phyloP scores from a whole-genome alignment of 2,113 vertebrate species.

The Eleginops maclovinus region DNA sequence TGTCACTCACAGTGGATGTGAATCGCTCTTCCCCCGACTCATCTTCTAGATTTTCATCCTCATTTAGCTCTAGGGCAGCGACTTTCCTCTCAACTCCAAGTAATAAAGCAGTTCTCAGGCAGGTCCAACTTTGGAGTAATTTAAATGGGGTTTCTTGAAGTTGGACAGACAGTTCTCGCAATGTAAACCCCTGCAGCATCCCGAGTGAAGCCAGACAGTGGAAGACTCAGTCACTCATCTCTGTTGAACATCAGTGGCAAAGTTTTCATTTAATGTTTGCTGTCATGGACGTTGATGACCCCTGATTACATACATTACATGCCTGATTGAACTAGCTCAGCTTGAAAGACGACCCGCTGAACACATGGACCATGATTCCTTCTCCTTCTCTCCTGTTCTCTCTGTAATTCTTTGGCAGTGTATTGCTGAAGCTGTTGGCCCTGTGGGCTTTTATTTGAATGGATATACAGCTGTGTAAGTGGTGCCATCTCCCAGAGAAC shows the following conservation, averaged over 20 bases:
- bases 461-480: constrained; percentile 50
- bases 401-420: neutral
- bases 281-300: constrained; percentile 37
- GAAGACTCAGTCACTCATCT: constrained; percentile 21
- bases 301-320: constrained; percentile 25
- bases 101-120: constrained; percentile 55
- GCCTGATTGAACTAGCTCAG: constrained; percentile 36
- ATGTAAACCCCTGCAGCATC: constrained; percentile 35
- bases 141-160: constrained; percentile 52
- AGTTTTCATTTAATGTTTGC: constrained; percentile 42
- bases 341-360: constrained; percentile 15
- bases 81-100: constrained; percentile 48
- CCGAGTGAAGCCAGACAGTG: constrained; percentile 22
- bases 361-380: constrained; percentile 11
- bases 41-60: constrained; percentile 47
- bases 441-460: constrained; percentile 50
- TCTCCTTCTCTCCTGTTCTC: neutral
- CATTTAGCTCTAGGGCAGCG: constrained; percentile 44
- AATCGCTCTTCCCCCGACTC: constrained; percentile 33
- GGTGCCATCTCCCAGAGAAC: constrained; percentile 31
- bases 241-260: constrained; percentile 36
- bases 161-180: constrained; percentile 52
- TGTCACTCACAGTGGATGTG: constrained; percentile 51
- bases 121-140: constrained; percentile 46
- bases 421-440: neutral